These are phyloP conservation scores for Linurgus olivaceus DNA, from an alignment of 2,797 vertebrate genomes.

Conservation along the genomic window DNA sequence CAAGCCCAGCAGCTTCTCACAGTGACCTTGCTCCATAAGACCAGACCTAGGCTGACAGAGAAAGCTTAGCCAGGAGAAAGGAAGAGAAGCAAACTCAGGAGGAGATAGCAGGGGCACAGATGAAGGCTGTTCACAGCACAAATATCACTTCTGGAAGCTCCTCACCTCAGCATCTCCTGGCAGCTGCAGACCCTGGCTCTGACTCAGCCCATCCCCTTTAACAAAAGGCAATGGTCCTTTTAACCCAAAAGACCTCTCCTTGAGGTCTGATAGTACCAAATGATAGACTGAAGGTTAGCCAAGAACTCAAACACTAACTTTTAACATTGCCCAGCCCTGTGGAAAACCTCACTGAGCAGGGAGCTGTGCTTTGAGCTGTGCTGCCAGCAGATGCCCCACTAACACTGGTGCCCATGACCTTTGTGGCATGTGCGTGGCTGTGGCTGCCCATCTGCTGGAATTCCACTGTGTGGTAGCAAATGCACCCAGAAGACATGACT, in stretches of 20 bases:
- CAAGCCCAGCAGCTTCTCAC: not conserved
- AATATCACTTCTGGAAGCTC: not conserved
- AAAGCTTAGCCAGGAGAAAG: not conserved
- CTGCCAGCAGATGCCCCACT: not conserved
- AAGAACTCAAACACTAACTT: not conserved
- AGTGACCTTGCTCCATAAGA: not conserved
- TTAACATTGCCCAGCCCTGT: not conserved
- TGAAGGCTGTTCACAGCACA: not conserved
- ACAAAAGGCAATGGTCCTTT: not conserved
- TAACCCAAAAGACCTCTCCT: not conserved
- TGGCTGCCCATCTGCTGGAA: constrained; percentile 37
- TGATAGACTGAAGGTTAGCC: not conserved
- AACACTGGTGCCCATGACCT: not conserved
- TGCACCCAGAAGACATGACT: not conserved
- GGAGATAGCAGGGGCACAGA: not conserved
- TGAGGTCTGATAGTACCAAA: not conserved
- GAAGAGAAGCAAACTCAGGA: not conserved
- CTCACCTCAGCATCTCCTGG: not conserved
- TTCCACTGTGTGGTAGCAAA: constrained; percentile 3
- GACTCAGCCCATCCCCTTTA: not conserved
- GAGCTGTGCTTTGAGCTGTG: not conserved
- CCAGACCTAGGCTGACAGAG: not conserved
- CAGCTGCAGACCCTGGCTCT: not conserved
- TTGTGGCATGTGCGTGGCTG: constrained; percentile 1
- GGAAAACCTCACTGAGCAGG: not conserved